These are phyloP conservation scores for Pollenia amentaria DNA, from an alignment of 2,888 invertebrate genomes.

Conservation along the genomic window DNA sequence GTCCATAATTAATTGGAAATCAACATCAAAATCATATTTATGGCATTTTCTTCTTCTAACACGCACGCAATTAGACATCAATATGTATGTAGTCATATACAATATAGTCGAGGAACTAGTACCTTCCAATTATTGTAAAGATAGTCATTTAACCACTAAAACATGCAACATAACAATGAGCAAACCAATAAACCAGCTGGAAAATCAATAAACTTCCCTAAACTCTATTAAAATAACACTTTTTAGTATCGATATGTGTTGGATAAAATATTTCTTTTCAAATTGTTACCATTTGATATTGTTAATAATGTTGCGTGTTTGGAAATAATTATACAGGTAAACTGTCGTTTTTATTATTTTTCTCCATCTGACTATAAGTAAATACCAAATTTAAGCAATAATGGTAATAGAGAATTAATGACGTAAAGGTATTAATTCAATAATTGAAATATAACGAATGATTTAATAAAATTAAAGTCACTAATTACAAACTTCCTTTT, in stretches of 20 bases:
- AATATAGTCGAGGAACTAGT: not conserved
- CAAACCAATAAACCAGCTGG: not conserved
- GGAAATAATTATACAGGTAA: slow-evolving; percentile 79
- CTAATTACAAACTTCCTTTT: too few species aligned
- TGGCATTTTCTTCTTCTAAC: slow-evolving; percentile 17
- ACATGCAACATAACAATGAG: not conserved
- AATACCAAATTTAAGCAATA: not conserved
- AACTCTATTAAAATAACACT: slow-evolving; percentile 8
- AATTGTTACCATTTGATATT: slow-evolving; percentile 63
- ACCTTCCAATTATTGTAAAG: not conserved
- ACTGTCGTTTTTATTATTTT: slow-evolving; percentile 75
- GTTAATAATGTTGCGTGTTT: slow-evolving; percentile 78
- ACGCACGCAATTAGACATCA: slow-evolving; percentile 1
- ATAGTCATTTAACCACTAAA: slow-evolving; percentile 5
- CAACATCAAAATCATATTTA: slow-evolving; percentile 13
- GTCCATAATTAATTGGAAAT: slow-evolving; percentile 48
- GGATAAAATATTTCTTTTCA: slow-evolving; percentile 24
- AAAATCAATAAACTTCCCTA: not conserved
- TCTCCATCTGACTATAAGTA: not conserved
- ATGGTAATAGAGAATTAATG: not conserved
- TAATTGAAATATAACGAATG: not conserved
- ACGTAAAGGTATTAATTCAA: slow-evolving; percentile 4
- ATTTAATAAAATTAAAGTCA: too few species aligned
- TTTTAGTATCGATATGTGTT: slow-evolving; percentile 36
- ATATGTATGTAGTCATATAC: not conserved